These are phyloP conservation scores for Limnephilus lunatus DNA, from an alignment of 2,888 invertebrate genomes.

Conservation along the genomic window DNA sequence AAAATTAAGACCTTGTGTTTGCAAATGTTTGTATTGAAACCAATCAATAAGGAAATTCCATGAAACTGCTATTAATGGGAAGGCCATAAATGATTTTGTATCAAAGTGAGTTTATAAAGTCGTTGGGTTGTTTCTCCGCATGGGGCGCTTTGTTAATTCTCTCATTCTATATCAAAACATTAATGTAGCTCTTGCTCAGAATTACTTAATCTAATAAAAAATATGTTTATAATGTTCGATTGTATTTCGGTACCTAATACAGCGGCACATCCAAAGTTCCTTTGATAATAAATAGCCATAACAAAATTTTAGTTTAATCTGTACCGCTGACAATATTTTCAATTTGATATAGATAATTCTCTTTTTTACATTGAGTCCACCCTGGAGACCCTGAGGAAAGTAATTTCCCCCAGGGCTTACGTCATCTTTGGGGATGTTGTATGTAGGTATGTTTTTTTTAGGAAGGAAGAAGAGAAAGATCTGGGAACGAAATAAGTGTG, in stretches of 20 bases:
- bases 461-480: too few relatives aligned
- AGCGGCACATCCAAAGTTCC: neutral
- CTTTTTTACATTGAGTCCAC: too few relatives aligned
- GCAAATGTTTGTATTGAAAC: neutral
- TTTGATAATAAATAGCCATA: neutral
- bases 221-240: neutral
- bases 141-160: neutral
- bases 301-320: neutral
- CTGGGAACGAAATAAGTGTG: too few relatives aligned
- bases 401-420: too few relatives aligned
- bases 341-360: neutral
- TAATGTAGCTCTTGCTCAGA: neutral
- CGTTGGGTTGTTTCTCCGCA: conserved; percentile 8
- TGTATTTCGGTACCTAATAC: neutral
- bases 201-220: neutral
- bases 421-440: too few relatives aligned
- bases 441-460: too few relatives aligned
- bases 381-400: too few relatives aligned
- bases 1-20: neutral
- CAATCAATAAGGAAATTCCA: neutral
- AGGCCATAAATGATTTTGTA: neutral
- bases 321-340: neutral
- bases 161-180: neutral
- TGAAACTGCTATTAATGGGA: neutral
- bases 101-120: conserved; percentile 6